Conservation (phyloP, 2,797 vertebrate species). For the Intellagama lesueurii region DNA sequence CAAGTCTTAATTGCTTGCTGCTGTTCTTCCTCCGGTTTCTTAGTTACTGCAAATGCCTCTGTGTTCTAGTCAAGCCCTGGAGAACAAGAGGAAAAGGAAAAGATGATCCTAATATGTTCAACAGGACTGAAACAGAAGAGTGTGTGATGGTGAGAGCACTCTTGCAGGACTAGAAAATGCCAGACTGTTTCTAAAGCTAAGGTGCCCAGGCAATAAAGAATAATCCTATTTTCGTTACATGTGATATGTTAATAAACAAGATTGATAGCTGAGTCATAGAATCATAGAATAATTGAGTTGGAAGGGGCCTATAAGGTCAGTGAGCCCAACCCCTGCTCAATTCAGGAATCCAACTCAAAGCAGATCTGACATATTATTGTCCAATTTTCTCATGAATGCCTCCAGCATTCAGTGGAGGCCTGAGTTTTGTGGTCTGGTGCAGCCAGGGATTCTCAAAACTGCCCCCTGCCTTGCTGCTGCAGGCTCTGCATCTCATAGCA, state of each 20-base stretch:
- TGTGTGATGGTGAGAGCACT: slow-evolving; percentile 7
- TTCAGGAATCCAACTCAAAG: too few relatives aligned
- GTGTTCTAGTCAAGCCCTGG: not conserved
- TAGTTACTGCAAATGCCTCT: slow-evolving; percentile 11
- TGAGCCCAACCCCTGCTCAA: too few relatives aligned
- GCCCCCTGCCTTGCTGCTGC: too few relatives aligned
- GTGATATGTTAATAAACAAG: slow-evolving; percentile 49
- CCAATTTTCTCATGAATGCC: too few relatives aligned
- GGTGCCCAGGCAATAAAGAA: slow-evolving; percentile 22
- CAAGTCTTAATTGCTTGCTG: not conserved
- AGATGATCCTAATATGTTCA: slow-evolving; percentile 7
- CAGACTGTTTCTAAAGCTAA: slow-evolving; percentile 3
- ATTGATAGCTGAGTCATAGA: slow-evolving; percentile 41
- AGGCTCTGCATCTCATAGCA: too few relatives aligned
- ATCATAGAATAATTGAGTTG: too few relatives aligned
- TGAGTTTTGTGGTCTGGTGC: too few relatives aligned
- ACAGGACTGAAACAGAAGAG: not conserved
- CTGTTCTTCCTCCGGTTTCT: slow-evolving; percentile 16
- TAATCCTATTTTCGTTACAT: slow-evolving; percentile 56
- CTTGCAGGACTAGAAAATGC: slow-evolving; percentile 19
- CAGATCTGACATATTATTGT: too few relatives aligned
- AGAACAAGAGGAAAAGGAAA: slow-evolving; percentile 21
- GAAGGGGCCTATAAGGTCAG: too few relatives aligned
- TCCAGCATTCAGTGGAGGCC: too few relatives aligned
- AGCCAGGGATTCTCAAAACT: too few relatives aligned